Conservation (phyloP, 2,888 invertebrate species). For the Selenia dentaria region DNA sequence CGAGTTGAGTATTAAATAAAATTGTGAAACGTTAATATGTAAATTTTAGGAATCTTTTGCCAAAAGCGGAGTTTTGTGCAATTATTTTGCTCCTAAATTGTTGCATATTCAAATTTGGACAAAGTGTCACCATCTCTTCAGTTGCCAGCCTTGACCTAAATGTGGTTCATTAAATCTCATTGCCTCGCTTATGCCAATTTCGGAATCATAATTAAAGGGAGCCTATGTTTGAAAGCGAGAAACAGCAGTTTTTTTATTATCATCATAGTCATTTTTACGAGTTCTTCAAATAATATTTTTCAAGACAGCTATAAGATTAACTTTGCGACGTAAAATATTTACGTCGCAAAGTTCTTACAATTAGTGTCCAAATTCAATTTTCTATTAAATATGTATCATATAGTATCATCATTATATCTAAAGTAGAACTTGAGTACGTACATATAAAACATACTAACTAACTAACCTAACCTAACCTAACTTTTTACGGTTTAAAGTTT, state of each 20-base stretch:
- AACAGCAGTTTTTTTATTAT: constrained; percentile 57
- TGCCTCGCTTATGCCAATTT: constrained; percentile 66
- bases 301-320: constrained; percentile 26
- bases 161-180: constrained; percentile 72
- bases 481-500: too few relatives aligned
- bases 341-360: too few relatives aligned
- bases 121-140: constrained; percentile 19
- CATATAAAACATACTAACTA: too few relatives aligned
- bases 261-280: constrained; percentile 53
- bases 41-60: constrained; percentile 15
- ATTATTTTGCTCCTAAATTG: constrained; percentile 34
- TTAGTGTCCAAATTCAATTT: too few relatives aligned
- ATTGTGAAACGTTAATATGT: constrained; percentile 3
- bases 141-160: constrained; percentile 66
- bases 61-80: constrained; percentile 22
- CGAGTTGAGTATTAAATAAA: neutral
- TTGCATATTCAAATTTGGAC: constrained; percentile 34
- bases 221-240: constrained; percentile 52
- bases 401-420: too few relatives aligned
- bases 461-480: too few relatives aligned
- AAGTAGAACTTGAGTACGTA: too few relatives aligned
- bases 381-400: too few relatives aligned
- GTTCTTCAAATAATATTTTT: constrained; percentile 43
- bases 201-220: constrained; percentile 69
- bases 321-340: too few relatives aligned